Evolutionary conservation across 2,888 invertebrate genomes (phyloP), one percentile per base, ranked within the genome.

Genomic region (Drosophila cognata): DNA sequence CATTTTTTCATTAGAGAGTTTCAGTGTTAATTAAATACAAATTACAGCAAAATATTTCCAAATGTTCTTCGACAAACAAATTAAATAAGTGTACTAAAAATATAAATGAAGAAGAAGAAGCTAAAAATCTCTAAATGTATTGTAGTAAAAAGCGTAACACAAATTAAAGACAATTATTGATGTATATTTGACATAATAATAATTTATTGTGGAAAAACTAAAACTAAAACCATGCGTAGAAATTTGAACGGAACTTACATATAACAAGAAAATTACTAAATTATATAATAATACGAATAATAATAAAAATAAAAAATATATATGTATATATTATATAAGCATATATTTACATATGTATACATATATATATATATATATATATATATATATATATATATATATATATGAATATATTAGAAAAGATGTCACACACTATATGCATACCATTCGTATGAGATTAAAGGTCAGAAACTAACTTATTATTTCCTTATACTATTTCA

Each of bases 71-170:
- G 74, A 81, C 74, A 79, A 75, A 70, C 79, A 81, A 81, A 80
- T 84, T 83, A 89, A 91, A 90, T 91, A 90, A 90, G 85, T 90
- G 90, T 90, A 89, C 80, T 74, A 79, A 79, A 70, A 68, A 65
- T 25, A 46, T 46, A 75, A 66, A 29, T n/a, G 13, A 46, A 21
- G 33, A 52, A 13, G 18, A 74, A 36, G 55, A 61, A n/a, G 21
- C 11, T 36, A 43, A 21, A 58, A 73, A 73, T 25, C 79, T 78
- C 70, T 77, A 71, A 75, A 71, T 79, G 79, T 85, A 85, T 77
- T 77, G 75, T 88, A 85, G 77, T 72, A 72, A 82, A 73, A 77
- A 72, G 51, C 36, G 33, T 80, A 74, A 59, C 57, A 59, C 55
- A 67, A 78, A 64, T 58, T 25, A 36, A 62, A 62, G 0, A 38